Evolutionary conservation across 2,113 vertebrate genomes (phyloP).

Genomic region (Fregetta grallaria): DNA sequence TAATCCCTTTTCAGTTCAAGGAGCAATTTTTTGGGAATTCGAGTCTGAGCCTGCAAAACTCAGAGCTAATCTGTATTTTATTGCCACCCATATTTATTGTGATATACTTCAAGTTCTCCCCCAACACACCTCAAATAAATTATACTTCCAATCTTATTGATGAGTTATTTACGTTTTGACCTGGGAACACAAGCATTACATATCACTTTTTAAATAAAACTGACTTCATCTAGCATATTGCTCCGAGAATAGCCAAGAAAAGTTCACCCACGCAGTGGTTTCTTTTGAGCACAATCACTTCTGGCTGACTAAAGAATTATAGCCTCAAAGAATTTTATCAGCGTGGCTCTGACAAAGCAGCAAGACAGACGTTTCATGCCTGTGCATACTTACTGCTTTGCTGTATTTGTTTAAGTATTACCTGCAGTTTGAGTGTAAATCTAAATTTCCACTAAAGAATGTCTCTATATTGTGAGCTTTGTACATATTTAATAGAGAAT

Average conservation of each 20-base stretch:
- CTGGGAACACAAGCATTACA: background rate
- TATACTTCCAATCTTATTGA: background rate
- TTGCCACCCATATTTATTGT: background rate
- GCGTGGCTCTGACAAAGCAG: background rate
- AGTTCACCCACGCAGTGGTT: fast-evolving
- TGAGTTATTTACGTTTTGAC: background rate
- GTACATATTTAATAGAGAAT: background rate
- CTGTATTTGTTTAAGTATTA: background rate
- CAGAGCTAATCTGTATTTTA: background rate
- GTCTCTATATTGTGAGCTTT: background rate
- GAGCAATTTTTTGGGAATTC: background rate
- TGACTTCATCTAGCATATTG: background rate
- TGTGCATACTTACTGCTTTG: background rate
- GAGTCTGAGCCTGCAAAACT: background rate
- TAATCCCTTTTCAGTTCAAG: background rate
- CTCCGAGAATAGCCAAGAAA: background rate
- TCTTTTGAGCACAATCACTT: background rate
- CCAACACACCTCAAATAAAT: background rate
- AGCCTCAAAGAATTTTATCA: background rate
- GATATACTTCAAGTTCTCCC: background rate
- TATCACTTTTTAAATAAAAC: background rate
- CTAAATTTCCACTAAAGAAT: background rate
- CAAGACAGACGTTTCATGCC: background rate
- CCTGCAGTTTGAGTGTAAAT: background rate
- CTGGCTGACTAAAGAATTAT: background rate